Evolutionary conservation across 2,888 invertebrate genomes (phyloP).

Genomic region (Agrotis exclamationis): DNA sequence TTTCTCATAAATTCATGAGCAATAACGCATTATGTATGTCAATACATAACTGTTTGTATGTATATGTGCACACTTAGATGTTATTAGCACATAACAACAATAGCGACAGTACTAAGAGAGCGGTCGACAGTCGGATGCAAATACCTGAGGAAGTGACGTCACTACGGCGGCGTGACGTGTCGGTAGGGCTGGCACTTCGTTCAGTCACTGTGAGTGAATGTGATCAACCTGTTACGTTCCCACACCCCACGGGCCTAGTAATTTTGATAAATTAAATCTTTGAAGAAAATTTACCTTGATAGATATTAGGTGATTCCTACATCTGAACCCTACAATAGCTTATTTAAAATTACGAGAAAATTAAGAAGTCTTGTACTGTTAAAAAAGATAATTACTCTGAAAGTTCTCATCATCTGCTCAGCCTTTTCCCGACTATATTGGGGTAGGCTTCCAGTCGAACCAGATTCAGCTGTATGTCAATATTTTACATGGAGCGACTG

Average conservation of each 20-base stretch:
- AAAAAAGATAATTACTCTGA: no score
- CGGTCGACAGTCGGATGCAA: slow-evolving; percentile 40
- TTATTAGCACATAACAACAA: slow-evolving; percentile 38
- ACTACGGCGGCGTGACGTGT: slow-evolving; percentile 26
- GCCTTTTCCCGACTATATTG: no score
- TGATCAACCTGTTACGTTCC: neutral
- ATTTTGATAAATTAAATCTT: no score
- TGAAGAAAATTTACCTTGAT: no score
- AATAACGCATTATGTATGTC: slow-evolving; percentile 37
- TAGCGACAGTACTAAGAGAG: slow-evolving; percentile 49
- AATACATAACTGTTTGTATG: slow-evolving; percentile 38
- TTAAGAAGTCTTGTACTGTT: neutral
- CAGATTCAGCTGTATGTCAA: no score
- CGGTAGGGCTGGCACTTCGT: slow-evolving; percentile 48
- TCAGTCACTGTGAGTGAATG: neutral
- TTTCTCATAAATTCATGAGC: slow-evolving; percentile 8
- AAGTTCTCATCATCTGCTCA: no score
- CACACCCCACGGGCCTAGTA: neutral
- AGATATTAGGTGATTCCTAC: no score
- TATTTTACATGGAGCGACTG: no score
- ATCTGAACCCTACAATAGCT: no score
- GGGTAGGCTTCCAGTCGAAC: no score
- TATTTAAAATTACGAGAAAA: neutral
- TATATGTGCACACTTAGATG: slow-evolving; percentile 22
- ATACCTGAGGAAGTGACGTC: slow-evolving; percentile 61